Percentiles rank a stretch among this genome's conserved stretches.
Evolutionary conservation across 2,797 vertebrate species (phyloP).

Genomic region (Epinephelus malabaricus): DNA sequence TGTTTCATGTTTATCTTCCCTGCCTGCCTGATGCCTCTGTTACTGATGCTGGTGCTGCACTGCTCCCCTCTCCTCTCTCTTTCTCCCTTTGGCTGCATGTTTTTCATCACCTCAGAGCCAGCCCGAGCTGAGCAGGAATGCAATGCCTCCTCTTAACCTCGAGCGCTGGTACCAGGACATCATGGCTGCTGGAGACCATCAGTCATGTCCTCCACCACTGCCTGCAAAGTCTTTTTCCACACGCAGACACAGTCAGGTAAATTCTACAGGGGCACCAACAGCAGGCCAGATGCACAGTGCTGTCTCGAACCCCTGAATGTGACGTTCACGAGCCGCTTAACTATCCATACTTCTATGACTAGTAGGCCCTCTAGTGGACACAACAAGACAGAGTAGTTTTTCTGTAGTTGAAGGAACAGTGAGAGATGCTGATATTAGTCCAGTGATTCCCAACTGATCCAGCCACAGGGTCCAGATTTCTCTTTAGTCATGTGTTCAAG

Average conservation of each 20-base stretch:
- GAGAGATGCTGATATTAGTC: not conserved
- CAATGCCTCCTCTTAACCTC: slow-evolving; percentile 90
- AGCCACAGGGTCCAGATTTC: too few species aligned
- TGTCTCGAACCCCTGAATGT: not conserved
- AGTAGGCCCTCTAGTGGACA: slow-evolving; percentile 50
- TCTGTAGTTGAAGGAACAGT: not conserved
- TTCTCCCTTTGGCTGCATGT: slow-evolving; percentile 54
- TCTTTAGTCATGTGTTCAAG: too few species aligned
- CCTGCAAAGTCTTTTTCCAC: slow-evolving; percentile 93
- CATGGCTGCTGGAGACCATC: slow-evolving; percentile 90
- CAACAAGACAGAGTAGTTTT: not conserved
- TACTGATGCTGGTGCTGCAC: slow-evolving; percentile 52
- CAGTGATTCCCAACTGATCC: too few species aligned
- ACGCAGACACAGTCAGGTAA: slow-evolving; percentile 93
- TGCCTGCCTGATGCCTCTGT: slow-evolving; percentile 63
- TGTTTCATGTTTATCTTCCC: slow-evolving; percentile 52
- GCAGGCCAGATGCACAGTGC: not conserved
- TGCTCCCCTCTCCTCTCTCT: slow-evolving; percentile 32
- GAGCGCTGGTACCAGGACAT: slow-evolving; percentile 96
- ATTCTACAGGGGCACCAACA: slow-evolving; percentile 22
- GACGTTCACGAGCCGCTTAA: not conserved
- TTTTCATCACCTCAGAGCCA: slow-evolving; percentile 76
- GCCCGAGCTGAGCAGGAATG: slow-evolving; percentile 82
- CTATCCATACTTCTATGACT: not conserved
- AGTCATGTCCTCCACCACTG: slow-evolving; percentile 92